These are phyloP conservation scores for Notechis scutatus DNA, from an alignment of 2,113 vertebrate species.

Conservation along the genomic window DNA sequence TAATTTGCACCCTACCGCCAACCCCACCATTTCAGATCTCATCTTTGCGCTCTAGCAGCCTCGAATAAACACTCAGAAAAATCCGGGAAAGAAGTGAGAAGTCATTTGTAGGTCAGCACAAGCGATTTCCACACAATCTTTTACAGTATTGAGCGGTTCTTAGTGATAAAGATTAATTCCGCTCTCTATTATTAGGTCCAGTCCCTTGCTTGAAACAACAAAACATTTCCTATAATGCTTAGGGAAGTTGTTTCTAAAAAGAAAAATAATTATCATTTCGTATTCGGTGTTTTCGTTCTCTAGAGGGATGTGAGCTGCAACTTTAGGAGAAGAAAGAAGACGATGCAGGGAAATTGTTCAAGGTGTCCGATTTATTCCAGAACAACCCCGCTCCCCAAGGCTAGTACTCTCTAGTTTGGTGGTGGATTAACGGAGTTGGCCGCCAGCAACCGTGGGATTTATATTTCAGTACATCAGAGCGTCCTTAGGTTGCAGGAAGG, in stretches of 20 bases:
- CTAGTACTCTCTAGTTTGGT: background rate
- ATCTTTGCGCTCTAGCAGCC: slow-evolving; percentile 56
- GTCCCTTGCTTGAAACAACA: background rate
- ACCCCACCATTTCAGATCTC: slow-evolving; percentile 27
- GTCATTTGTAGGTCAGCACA: slow-evolving; percentile 73
- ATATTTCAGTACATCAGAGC: background rate
- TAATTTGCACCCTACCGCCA: background rate
- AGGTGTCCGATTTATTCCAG: slow-evolving; percentile 6
- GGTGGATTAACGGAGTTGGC: background rate
- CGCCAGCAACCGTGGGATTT: background rate
- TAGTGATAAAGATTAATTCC: background rate
- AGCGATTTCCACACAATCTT: slow-evolving; percentile 54
- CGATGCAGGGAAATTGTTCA: background rate
- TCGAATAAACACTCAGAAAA: slow-evolving; percentile 49
- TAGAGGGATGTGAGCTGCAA: background rate
- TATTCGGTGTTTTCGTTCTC: background rate
- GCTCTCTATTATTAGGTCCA: background rate
- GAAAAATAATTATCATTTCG: background rate
- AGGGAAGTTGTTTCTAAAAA: background rate
- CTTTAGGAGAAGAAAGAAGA: background rate
- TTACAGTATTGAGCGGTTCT: slow-evolving; percentile 50
- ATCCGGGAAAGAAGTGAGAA: slow-evolving; percentile 67
- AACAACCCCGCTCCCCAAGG: background rate
- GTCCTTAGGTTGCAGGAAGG: background rate
- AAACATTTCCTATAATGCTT: background rate